Evolutionary conservation across 2,888 invertebrate species (phyloP).

Genomic region (Bugula neritina): DNA sequence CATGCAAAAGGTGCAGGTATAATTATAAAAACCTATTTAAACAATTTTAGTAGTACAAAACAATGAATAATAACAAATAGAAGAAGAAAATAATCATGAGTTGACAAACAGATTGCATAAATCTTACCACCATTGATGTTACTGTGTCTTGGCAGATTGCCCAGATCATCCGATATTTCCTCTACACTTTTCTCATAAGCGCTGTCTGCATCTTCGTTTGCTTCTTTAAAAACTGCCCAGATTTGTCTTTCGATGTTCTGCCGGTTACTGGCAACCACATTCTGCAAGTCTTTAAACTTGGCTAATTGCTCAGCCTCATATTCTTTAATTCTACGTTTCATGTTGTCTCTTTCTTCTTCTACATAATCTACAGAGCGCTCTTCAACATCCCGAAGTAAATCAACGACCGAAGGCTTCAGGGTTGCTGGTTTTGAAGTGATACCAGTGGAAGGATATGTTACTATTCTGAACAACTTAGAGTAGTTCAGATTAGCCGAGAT

Average conservation of each 20-base stretch:
- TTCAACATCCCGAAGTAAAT: neutral
- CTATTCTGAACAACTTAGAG: neutral
- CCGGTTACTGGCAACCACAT: neutral
- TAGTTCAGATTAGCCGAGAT: neutral
- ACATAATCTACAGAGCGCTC: neutral
- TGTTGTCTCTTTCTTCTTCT: neutral
- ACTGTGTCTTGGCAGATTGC: too few species aligned
- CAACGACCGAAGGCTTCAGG: conserved; percentile 7
- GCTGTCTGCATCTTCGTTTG: conserved; percentile 4
- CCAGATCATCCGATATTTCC: neutral
- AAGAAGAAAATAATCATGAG: too few species aligned
- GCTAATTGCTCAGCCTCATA: neutral
- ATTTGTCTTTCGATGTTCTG: neutral
- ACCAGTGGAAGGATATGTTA: neutral
- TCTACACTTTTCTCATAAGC: conserved; percentile 14
- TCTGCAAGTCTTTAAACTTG: neutral
- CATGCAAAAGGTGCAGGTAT: too few species aligned
- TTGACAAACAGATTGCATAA: too few species aligned
- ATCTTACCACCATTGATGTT: too few species aligned
- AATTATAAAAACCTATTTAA: too few species aligned
- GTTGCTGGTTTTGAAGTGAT: neutral
- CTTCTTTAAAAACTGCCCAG: neutral
- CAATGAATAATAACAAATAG: too few species aligned
- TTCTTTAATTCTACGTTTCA: neutral
- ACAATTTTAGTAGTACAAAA: too few species aligned